phyloP scores from a whole-genome alignment of 2,888 invertebrate species.

The Eristalis arbustorum region DNA sequence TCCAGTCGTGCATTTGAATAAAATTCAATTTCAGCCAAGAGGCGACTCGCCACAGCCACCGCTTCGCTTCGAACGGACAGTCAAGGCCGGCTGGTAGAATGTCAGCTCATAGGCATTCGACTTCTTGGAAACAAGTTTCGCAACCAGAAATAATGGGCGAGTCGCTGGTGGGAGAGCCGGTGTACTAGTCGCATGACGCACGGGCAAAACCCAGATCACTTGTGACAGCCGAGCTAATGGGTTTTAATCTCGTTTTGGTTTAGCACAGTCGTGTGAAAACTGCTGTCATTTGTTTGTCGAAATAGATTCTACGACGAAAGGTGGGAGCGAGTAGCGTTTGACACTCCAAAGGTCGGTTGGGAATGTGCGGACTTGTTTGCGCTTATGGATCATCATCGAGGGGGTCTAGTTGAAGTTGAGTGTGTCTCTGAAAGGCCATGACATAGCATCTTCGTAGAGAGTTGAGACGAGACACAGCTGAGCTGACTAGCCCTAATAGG shows the following conservation, averaged over 20 bases:
- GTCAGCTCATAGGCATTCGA: background rate
- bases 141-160: background rate
- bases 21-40: background rate
- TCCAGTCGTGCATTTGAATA: background rate
- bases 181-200: background rate
- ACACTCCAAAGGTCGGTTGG: background rate
- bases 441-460: no score
- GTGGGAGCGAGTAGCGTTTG: background rate
- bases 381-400: no score
- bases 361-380: no score
- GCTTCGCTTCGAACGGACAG: background rate
- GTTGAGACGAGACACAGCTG: no score
- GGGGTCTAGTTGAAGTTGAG: no score
- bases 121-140: background rate
- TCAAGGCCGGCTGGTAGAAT: background rate
- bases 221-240: background rate
- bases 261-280: background rate
- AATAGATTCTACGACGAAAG: background rate
- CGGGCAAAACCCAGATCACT: background rate
- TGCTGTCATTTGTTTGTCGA: background rate
- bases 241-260: background rate
- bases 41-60: background rate
- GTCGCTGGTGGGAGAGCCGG: background rate
- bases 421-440: no score
- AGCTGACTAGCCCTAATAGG: no score